A percentile compares a stretch with the other conserved stretches of the same genome.
Evolutionary conservation across 2,797 vertebrate species (phyloP).

Genomic region (Crossoptilon crossoptilon): DNA sequence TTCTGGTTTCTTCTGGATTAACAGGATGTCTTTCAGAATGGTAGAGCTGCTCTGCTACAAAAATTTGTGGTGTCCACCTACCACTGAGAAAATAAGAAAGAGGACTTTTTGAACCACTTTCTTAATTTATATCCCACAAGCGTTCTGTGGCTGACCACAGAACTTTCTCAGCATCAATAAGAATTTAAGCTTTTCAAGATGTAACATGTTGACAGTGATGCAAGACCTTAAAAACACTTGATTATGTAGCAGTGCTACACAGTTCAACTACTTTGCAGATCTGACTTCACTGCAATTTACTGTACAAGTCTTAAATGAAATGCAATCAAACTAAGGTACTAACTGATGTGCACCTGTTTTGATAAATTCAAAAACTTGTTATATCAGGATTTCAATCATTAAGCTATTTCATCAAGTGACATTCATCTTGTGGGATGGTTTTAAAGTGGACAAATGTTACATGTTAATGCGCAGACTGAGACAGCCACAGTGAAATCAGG

Average conservation of each 20-base stretch:
- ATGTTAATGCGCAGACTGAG: not conserved
- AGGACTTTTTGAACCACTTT: not conserved
- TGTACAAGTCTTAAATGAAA: not conserved
- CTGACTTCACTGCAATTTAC: not conserved
- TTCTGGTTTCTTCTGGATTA: not conserved
- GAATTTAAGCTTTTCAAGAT: not conserved
- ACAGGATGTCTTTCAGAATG: not conserved
- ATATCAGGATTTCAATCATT: not conserved
- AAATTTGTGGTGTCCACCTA: not conserved
- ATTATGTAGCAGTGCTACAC: not conserved
- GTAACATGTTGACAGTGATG: not conserved
- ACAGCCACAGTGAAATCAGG: not conserved
- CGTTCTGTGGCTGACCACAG: not conserved
- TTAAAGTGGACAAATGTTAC: not conserved
- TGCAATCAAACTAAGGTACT: not conserved
- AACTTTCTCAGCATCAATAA: not conserved
- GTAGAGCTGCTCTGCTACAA: not conserved
- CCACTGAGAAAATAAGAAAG: not conserved
- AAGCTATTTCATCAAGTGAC: not conserved
- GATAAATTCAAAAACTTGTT: not conserved
- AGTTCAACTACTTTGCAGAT: not conserved
- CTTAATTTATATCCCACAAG: not conserved
- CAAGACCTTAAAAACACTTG: not conserved
- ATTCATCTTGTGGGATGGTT: not conserved
- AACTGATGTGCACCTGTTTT: not conserved